These are phyloP conservation scores for Thalassoma bifasciatum DNA, from an alignment of 2,113 vertebrate species.

Conservation along the genomic window DNA sequence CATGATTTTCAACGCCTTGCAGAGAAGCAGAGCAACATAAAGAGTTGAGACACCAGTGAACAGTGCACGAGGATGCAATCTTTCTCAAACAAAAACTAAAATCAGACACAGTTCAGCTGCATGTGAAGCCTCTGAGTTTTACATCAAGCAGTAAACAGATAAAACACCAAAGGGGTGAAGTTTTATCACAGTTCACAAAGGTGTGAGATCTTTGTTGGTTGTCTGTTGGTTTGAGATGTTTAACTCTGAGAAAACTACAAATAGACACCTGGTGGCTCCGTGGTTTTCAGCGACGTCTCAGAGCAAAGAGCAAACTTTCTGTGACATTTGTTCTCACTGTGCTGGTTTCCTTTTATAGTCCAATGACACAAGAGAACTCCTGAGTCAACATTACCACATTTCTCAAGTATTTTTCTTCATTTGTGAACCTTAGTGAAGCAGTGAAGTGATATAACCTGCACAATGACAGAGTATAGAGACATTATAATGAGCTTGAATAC, in stretches of 20 bases:
- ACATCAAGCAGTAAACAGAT: background rate
- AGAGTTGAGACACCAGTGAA: background rate
- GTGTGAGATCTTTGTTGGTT: background rate
- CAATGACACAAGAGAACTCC: background rate
- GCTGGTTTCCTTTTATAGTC: background rate
- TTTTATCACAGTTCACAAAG: background rate
- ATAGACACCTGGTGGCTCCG: constrained; percentile 3
- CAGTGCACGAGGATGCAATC: background rate
- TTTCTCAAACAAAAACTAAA: background rate
- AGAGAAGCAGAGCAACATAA: background rate
- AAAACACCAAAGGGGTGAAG: background rate
- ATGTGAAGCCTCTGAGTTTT: background rate
- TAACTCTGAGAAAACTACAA: constrained; percentile 4
- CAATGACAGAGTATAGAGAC: too few relatives aligned
- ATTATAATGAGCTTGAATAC: too few relatives aligned
- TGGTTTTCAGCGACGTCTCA: constrained; percentile 7
- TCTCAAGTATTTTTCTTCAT: background rate
- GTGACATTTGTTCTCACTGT: background rate
- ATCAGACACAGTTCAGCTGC: too few relatives aligned
- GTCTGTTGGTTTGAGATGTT: background rate
- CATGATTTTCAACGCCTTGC: background rate
- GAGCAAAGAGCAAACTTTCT: background rate
- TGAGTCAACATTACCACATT: background rate
- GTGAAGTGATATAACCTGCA: too few relatives aligned
- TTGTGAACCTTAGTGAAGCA: too few relatives aligned